Evolutionary conservation across 1,140 invertebrate genomes (phyloP).

Genomic region (Sminthurinus signatus): DNA sequence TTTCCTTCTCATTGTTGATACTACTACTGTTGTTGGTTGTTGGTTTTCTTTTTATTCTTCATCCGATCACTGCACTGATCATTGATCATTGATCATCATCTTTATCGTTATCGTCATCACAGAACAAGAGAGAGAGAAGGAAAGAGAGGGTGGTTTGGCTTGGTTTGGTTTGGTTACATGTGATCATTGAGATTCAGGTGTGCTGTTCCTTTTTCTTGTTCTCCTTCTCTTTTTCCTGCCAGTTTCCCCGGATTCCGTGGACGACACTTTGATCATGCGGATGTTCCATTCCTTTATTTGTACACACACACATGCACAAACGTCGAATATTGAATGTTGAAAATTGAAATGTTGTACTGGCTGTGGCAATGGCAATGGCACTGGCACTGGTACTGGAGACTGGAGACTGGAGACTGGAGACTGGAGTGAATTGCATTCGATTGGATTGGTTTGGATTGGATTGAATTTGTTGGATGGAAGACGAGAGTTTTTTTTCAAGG

Average conservation of each 20-base stretch:
- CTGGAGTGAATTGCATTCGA: not conserved
- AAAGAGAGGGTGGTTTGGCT: too few species aligned
- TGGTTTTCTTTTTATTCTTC: too few species aligned
- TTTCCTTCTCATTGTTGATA: too few species aligned
- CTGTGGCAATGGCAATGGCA: too few species aligned
- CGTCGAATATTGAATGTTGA: not conserved
- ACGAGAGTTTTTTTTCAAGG: conserved; percentile 2
- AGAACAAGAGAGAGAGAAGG: not conserved
- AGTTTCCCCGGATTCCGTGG: not conserved
- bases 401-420: too few species aligned
- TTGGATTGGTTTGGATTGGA: not conserved
- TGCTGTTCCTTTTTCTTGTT: not conserved
- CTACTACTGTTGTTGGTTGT: too few species aligned
- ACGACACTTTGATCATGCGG: not conserved
- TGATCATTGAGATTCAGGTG: not conserved
- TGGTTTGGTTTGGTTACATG: not conserved
- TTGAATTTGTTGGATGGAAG: not conserved
- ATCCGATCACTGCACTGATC: too few species aligned
- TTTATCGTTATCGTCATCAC: conserved; percentile 6
- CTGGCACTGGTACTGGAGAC: too few species aligned
- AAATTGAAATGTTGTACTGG: too few species aligned
- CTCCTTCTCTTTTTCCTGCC: not conserved
- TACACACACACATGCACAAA: not conserved
- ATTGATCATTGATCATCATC: too few species aligned
- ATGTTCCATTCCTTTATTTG: not conserved